Percentiles rank a stretch among this genome's conserved stretches.
Conservation (phyloP, 2,797 vertebrate species). For the Lates japonicus region DNA sequence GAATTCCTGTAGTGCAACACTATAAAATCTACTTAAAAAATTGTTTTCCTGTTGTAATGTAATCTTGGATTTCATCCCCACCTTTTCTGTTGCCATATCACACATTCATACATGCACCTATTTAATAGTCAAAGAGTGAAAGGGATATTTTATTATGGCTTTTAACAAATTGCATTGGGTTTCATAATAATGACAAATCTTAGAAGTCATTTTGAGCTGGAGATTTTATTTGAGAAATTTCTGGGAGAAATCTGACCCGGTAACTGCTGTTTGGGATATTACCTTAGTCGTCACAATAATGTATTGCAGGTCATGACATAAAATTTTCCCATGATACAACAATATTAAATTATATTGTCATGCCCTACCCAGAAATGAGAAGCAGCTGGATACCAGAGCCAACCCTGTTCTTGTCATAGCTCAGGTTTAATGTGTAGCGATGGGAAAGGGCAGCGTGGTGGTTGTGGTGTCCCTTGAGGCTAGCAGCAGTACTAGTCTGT, state of each 20-base stretch:
- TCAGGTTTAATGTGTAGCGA: constrained; percentile 18
- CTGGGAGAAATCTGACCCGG: rapidly evolving
- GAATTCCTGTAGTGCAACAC: background rate
- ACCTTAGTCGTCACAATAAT: background rate
- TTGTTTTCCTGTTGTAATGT: background rate
- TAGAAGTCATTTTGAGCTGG: background rate
- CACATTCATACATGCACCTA: background rate
- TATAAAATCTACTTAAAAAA: background rate
- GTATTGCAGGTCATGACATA: background rate
- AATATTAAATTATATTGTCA: background rate
- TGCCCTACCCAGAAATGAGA: background rate
- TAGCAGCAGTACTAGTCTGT: constrained; percentile 31
- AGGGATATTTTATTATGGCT: background rate
- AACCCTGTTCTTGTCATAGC: background rate
- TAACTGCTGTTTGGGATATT: background rate
- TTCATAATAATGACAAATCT: background rate
- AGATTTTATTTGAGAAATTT: background rate
- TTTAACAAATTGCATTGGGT: background rate
- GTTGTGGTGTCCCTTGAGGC: background rate
- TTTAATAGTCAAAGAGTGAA: background rate
- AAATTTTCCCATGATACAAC: background rate
- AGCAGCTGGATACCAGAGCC: background rate
- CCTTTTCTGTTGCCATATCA: background rate
- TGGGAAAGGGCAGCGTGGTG: constrained; percentile 5
- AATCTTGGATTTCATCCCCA: background rate